Evolutionary conservation across 1,140 invertebrate species (phyloP).

Genomic region (Drosophila busckii): DNA sequence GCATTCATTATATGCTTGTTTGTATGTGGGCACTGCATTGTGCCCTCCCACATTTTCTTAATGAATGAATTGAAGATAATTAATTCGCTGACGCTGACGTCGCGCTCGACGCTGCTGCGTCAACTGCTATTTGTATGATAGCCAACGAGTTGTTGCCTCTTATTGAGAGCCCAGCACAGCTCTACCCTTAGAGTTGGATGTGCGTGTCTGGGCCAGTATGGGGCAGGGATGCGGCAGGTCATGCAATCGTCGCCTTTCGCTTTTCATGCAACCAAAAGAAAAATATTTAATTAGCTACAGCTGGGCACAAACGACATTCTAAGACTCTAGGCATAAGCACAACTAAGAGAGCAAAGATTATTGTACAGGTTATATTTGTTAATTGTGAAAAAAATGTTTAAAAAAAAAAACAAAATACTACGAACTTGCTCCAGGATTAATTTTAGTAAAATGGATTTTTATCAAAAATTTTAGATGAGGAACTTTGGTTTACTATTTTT

Average conservation of each 20-base stretch:
- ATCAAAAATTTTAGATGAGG: no score
- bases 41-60: conserved; percentile 59
- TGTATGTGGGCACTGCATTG: not conserved
- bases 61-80: conserved; percentile 76
- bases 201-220: not conserved
- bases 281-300: not conserved
- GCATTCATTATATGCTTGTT: conserved; percentile 58
- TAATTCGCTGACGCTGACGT: conserved; percentile 46
- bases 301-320: no score
- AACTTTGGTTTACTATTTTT: no score
- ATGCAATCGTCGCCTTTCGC: conserved; percentile 58
- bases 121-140: conserved; percentile 49
- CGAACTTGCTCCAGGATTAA: no score
- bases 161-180: no score
- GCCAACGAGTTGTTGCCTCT: not conserved
- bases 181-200: no score
- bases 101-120: conserved; percentile 4
- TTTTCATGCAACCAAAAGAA: conserved; percentile 24
- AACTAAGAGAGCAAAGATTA: no score
- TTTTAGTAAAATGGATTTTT: no score
- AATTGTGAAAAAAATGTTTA: conserved; percentile 1
- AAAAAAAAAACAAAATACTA: conserved; percentile 1
- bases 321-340: no score
- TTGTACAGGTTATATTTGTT: no score
- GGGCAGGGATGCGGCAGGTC: conserved; percentile 21